Conservation (phyloP, 2,888 invertebrate species). For the Apamea anceps region DNA sequence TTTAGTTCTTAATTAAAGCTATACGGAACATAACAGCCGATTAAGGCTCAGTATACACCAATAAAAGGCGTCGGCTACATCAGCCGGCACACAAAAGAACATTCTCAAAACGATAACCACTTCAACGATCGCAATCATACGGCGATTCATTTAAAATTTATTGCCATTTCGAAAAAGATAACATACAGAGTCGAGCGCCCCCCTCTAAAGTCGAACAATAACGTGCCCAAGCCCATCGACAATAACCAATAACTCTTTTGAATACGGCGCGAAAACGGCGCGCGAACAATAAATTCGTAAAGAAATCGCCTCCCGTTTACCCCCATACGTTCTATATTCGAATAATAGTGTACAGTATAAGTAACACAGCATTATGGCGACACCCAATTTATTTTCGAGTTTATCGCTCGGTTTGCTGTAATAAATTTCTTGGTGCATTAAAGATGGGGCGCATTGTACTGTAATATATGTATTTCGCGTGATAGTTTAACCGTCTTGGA, state of each 20-base stretch:
- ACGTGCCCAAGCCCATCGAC: conserved; percentile 74
- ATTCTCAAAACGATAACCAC: conserved; percentile 73
- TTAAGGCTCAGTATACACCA: conserved; percentile 55
- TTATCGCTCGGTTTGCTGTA: conserved; percentile 76
- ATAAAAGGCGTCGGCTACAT: conserved; percentile 63
- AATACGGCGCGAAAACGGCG: conserved; percentile 74
- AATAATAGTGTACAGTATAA: conserved; percentile 63
- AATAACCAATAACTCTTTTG: conserved; percentile 79
- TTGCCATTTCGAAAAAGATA: conserved; percentile 75
- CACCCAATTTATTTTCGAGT: conserved; percentile 80
- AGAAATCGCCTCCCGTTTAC: conserved; percentile 74
- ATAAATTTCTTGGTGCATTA: conserved; percentile 76
- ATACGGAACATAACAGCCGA: conserved; percentile 61
- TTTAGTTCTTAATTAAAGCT: conserved; percentile 66
- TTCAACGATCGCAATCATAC: conserved; percentile 77
- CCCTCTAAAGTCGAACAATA: conserved; percentile 74
- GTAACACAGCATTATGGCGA: conserved; percentile 71
- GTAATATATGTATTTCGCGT: conserved; percentile 72
- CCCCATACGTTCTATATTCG: conserved; percentile 57
- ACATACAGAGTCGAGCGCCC: conserved; percentile 71
- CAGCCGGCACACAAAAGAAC: conserved; percentile 69
- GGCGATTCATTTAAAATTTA: conserved; percentile 81
- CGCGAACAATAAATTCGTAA: conserved; percentile 76
- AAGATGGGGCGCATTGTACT: conserved; percentile 73
- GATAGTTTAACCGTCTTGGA: conserved; percentile 68